phyloP scores from a whole-genome alignment of 2,113 vertebrate genomes.

The Gnathonemus longibarbis region DNA sequence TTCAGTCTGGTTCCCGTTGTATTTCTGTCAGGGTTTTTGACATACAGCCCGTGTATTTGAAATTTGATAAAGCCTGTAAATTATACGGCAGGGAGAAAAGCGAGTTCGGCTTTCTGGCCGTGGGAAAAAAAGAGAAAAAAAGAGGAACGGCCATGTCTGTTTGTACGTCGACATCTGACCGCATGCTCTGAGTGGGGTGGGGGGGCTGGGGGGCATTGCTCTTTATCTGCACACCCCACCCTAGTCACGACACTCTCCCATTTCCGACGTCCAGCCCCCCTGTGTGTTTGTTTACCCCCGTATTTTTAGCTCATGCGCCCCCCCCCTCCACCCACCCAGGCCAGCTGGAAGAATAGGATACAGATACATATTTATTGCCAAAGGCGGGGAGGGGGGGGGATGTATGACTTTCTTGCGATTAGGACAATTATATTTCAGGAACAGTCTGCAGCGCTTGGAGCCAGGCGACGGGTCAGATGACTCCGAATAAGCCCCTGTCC shows the following conservation, averaged over 20 bases:
- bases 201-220: not conserved
- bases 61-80: not conserved
- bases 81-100: not conserved
- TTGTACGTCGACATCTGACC: not conserved
- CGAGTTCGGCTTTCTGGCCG: not conserved
- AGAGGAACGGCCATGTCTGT: not conserved
- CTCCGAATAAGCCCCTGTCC: conserved; percentile 32
- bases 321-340: not conserved
- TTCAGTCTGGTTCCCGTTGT: not conserved
- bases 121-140: not conserved
- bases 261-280: not conserved
- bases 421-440: conserved; percentile 54
- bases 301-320: not conserved
- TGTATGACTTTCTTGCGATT: conserved; percentile 56
- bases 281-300: not conserved
- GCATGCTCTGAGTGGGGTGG: not conserved
- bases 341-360: not conserved
- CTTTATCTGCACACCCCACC: not conserved
- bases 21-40: not conserved
- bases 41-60: not conserved
- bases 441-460: conserved; percentile 47
- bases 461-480: conserved; percentile 43
- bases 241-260: not conserved
- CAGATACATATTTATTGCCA: not conserved
- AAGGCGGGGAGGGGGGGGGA: not conserved